Evolutionary conservation across 2,888 invertebrate species (phyloP).

Genomic region (Taenaris catops): DNA sequence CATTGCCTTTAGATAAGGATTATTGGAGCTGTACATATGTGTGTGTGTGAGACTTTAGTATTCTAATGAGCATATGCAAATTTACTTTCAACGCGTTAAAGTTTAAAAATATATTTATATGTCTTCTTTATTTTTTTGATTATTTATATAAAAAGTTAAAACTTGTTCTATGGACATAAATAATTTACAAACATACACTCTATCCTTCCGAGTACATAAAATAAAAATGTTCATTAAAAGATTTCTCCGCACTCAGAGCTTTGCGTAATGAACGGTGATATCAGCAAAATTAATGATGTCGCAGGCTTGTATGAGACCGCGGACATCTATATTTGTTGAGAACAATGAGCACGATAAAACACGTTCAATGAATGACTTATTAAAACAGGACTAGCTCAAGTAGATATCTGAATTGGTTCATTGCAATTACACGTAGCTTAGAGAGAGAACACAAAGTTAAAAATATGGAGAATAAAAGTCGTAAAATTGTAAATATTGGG

Average conservation of each 20-base stretch:
- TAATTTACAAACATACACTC: neutral
- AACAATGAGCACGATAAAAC: conserved; percentile 23
- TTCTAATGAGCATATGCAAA: too few species aligned
- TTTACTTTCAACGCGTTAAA: too few species aligned
- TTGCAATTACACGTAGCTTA: neutral
- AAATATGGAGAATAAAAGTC: too few species aligned
- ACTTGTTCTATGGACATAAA: too few species aligned
- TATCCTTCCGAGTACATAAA: neutral
- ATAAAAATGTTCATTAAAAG: neutral
- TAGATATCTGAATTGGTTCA: conserved; percentile 1
- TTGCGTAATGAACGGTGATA: conserved; percentile 16
- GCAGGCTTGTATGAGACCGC: conserved; percentile 11
- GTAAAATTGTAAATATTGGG: too few species aligned
- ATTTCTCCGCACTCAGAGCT: conserved; percentile 6
- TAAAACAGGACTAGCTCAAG: conserved; percentile 11
- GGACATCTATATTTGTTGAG: conserved; percentile 13
- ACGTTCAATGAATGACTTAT: conserved; percentile 23
- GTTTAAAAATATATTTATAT: too few species aligned
- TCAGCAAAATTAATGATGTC: conserved; percentile 19
- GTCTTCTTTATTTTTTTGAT: neutral
- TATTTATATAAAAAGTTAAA: neutral
- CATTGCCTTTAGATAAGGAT: too few species aligned
- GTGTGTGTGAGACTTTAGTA: too few species aligned
- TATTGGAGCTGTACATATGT: too few species aligned
- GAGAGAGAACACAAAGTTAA: too few species aligned